Conservation (phyloP, 2,113 vertebrate species). For the Hippolais icterina region DNA sequence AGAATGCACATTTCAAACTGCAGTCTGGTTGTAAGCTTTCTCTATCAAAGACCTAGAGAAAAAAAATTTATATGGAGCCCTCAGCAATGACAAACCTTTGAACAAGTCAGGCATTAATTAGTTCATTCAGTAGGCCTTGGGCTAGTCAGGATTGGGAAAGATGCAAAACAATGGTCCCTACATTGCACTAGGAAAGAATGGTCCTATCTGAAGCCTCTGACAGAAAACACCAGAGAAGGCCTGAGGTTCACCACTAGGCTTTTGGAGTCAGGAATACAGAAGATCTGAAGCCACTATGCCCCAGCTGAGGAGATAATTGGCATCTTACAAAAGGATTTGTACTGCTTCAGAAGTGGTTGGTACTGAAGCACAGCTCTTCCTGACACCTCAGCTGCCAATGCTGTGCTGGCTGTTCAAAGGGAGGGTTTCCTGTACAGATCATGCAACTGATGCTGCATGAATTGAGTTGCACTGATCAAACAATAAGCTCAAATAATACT, state of each 20-base stretch:
- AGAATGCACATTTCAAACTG: neutral
- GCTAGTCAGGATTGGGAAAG: neutral
- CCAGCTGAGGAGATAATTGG: neutral
- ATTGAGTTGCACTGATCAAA: neutral
- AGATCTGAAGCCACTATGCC: neutral
- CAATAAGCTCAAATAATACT: neutral
- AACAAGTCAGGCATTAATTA: neutral
- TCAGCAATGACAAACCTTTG: neutral
- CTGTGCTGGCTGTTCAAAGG: neutral
- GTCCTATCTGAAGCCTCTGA: neutral
- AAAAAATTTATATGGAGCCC: accelerated
- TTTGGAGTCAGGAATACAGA: neutral
- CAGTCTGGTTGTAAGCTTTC: neutral
- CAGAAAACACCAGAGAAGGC: neutral
- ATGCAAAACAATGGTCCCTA: neutral
- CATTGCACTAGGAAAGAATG: neutral
- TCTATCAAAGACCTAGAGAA: neutral
- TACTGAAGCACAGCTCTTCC: neutral
- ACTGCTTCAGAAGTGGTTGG: neutral
- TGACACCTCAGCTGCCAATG: neutral
- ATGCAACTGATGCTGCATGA: neutral
- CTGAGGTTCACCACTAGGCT: neutral
- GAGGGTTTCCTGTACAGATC: neutral
- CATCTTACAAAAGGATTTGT: neutral
- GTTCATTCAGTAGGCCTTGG: neutral